Base-by-base conservation (phyloP, 2,113 vertebrate species). In the Ovibos moschatus region DNA sequence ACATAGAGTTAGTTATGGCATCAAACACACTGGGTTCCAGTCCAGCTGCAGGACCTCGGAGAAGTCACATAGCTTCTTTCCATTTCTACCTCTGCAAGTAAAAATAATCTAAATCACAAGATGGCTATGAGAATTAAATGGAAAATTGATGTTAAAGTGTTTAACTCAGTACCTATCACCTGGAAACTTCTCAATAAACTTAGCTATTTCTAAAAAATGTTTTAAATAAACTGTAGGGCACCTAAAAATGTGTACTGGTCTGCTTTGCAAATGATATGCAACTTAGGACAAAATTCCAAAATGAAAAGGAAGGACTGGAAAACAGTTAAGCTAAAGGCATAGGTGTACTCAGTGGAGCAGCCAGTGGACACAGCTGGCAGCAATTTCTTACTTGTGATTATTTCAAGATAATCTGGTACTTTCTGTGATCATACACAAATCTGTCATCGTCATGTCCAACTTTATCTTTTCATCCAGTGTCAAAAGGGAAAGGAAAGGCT, bases 341-440 rank as follows among this genome's bases (percentile, higher is more conserved):
- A 95, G 76, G 96, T 98, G 97, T 97, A 93, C 97, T 96, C 55
- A 76, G 81, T 92, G 97, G 98, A 97, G 33, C 97, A 76, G 95
- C 47, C 94, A 98, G 98, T 98, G 98, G 99, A 98, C 98, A 98
- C 98, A 99, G 98, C 99, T 99, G 99, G 98, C 98, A 99, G 98
- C 98, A 93, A 98, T 99, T 98, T 99, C 97, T 98, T 98, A 98
- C 98, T 98, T 96, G 97, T 97, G 95, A 98, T 98, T 98, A 67
- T 98, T 98, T 97, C 93, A 98, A 97, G 97, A 98, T 98, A 98
- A 97, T 98, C 97, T 98, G 98, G 97, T 96, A 96, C 97, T 97
- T 98, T 89, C 98, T 97, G 96, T 98, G 98, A 98, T 98, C 97
- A 90, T 95, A 97, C 98, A 98, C 98, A 99, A 95, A 98, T 92